Conservation (phyloP, 2,113 vertebrate species). For the Notothenia coriiceps region DNA sequence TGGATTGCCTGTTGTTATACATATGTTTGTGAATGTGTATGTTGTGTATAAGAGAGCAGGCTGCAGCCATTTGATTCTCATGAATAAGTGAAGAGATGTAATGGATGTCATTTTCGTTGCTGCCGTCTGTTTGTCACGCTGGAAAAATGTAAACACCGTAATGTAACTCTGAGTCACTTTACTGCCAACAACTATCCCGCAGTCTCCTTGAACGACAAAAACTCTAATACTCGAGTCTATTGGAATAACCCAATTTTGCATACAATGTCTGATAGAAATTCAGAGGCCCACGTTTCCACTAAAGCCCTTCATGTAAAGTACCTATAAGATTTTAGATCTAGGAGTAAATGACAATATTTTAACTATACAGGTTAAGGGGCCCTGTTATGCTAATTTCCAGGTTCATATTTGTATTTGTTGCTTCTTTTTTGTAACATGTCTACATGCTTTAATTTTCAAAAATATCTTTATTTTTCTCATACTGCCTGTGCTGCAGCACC, state of each 20-base stretch:
- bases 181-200: conserved; percentile 28
- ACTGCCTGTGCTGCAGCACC: no score
- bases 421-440: no score
- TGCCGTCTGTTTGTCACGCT: conserved; percentile 49
- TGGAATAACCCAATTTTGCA: neutral
- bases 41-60: conserved; percentile 1
- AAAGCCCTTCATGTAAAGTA: neutral
- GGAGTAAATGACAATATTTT: neutral
- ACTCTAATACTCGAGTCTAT: conserved; percentile 22
- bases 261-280: neutral
- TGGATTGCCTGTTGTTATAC: neutral
- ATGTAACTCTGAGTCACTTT: conserved; percentile 45
- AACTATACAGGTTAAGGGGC: neutral
- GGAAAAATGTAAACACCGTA: conserved; percentile 36
- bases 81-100: conserved; percentile 64
- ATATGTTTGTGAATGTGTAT: conserved; percentile 14
- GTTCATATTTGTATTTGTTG: no score
- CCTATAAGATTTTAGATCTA: neutral
- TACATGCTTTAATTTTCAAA: no score
- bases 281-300: neutral
- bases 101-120: conserved; percentile 46
- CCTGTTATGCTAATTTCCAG: no score
- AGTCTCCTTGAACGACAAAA: conserved; percentile 26
- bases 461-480: no score
- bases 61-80: conserved; percentile 47